Conservation (phyloP, 1,140 invertebrate species). For the Acromyrmex echinatior region DNA sequence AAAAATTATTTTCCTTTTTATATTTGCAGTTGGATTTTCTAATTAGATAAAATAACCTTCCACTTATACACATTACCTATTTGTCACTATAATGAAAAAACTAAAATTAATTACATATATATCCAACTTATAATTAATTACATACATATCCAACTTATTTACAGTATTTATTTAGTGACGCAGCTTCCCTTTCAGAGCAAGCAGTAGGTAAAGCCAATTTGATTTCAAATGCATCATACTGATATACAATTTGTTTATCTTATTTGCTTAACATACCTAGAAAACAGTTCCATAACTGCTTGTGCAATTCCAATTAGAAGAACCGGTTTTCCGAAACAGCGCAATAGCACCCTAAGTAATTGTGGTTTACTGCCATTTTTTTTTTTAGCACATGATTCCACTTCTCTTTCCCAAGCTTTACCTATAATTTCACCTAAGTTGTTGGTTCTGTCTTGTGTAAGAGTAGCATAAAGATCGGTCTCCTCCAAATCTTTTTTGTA, state of each 20-base stretch:
- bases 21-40: too few species aligned
- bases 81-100: too few species aligned
- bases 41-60: too few species aligned
- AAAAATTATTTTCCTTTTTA: too few species aligned
- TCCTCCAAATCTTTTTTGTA: conserved; percentile 88
- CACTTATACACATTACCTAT: too few species aligned
- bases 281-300: conserved; percentile 86
- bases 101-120: too few species aligned
- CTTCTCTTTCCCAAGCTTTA: conserved; percentile 87
- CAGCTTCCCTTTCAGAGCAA: background rate
- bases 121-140: too few species aligned
- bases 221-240: background rate
- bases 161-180: background rate
- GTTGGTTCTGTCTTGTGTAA: conserved; percentile 88
- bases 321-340: conserved; percentile 85
- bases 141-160: too few species aligned
- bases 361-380: conserved; percentile 79
- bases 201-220: background rate
- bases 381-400: conserved; percentile 64
- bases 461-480: conserved; percentile 88
- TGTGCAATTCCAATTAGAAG: conserved; percentile 85
- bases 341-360: conserved; percentile 84
- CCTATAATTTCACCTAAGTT: conserved; percentile 87
- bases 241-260: background rate
- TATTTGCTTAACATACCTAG: conserved; percentile 81